Evolutionary conservation across 1,140 invertebrate species (phyloP).

Genomic region (Telenomus remus): DNA sequence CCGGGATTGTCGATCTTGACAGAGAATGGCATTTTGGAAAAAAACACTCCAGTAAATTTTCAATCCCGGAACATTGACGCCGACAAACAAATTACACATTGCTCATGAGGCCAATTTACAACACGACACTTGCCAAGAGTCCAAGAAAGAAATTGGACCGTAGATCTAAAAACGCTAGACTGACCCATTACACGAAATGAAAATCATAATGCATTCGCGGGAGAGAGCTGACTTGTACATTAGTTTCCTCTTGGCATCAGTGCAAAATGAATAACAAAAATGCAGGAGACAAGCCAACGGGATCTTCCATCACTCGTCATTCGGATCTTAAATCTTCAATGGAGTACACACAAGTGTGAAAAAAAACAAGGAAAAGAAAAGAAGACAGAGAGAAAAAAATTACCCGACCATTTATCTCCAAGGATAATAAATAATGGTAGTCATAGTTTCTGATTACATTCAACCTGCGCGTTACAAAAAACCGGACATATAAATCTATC

Average conservation of each 20-base stretch:
- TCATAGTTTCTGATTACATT: constrained; percentile 1
- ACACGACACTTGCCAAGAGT: constrained; percentile 25
- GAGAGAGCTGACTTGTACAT: constrained; percentile 7
- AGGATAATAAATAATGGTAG: background rate
- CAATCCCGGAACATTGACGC: too few relatives aligned
- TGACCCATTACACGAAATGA: constrained; percentile 36
- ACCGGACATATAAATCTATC: background rate
- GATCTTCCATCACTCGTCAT: constrained; percentile 26
- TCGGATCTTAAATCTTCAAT: constrained; percentile 15
- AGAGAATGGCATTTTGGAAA: too few relatives aligned
- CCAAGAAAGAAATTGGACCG: constrained; percentile 9
- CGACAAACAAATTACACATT: too few relatives aligned
- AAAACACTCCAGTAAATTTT: too few relatives aligned
- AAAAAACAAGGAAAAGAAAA: background rate
- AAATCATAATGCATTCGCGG: constrained; percentile 32
- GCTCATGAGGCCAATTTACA: constrained; percentile 12
- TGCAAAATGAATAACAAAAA: constrained; percentile 34
- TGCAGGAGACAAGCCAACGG: constrained; percentile 29
- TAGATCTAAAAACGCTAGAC: constrained; percentile 15
- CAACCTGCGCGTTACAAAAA: background rate
- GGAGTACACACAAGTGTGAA: background rate
- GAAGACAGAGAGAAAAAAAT: background rate
- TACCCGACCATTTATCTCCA: background rate
- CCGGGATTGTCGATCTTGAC: too few relatives aligned
- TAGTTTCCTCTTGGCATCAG: constrained; percentile 22